phyloP scores from a whole-genome alignment of 30 jellyfish, hydroid and myxozoan genomes.

The Aurelia coerulea region DNA sequence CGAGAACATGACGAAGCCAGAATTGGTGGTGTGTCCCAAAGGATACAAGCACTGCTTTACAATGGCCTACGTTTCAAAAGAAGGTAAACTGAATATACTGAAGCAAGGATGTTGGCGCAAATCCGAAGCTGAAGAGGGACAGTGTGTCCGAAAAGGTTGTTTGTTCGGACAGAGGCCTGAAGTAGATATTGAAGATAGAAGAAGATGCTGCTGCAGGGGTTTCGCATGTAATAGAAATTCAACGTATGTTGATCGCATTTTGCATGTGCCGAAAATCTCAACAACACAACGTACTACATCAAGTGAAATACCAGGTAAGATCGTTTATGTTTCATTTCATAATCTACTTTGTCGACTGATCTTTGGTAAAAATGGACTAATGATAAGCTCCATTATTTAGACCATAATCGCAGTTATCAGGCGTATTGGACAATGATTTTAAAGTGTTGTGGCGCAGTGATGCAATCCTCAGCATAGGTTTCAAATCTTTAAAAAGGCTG shows the following conservation, averaged over 20 bases:
- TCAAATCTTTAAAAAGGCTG: too few relatives aligned
- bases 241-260: conserved; percentile 8
- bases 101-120: conserved; percentile 58
- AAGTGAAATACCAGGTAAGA: conserved; percentile 41
- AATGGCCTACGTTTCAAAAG: conserved; percentile 22
- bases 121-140: conserved; percentile 40
- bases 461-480: too few relatives aligned
- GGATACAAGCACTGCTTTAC: conserved; percentile 61
- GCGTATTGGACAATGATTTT: too few relatives aligned
- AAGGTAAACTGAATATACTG: conserved; percentile 27
- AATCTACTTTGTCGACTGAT: too few relatives aligned
- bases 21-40: conserved; percentile 36
- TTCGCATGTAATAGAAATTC: conserved; percentile 56
- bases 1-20: conserved; percentile 22
- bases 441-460: too few relatives aligned
- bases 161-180: conserved; percentile 28
- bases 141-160: conserved; percentile 33
- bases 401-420: too few relatives aligned
- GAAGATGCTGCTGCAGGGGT: conserved; percentile 79
- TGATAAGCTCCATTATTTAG: too few relatives aligned
- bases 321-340: too few relatives aligned
- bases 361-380: too few relatives aligned
- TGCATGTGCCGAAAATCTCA: conserved; percentile 11
- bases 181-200: neutral
- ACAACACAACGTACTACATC: conserved; percentile 15